phyloP scores from a whole-genome alignment of 2,888 invertebrate genomes.

The Cheilosia grossa region DNA sequence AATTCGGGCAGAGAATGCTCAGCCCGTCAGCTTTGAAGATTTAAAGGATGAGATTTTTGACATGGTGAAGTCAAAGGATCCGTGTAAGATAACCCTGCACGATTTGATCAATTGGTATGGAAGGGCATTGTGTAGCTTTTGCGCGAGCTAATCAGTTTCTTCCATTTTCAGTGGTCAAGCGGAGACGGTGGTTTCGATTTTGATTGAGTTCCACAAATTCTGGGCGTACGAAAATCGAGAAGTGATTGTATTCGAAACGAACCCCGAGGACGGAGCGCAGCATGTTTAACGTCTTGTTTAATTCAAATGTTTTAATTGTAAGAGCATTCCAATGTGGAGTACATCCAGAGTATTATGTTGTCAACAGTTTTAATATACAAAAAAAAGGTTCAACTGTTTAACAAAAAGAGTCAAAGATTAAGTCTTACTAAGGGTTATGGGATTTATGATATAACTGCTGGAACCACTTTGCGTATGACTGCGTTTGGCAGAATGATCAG shows the following conservation, averaged over 20 bases:
- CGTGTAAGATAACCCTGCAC: conserved; percentile 91
- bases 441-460: no score
- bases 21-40: conserved; percentile 95
- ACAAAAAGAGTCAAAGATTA: no score
- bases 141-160: background rate
- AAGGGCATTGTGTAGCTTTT: background rate
- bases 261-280: conserved; percentile 78
- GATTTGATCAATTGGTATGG: conserved; percentile 90
- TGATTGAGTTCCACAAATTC: conserved; percentile 97
- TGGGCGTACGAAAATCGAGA: conserved; percentile 98
- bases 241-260: conserved; percentile 87
- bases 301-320: conserved; percentile 40
- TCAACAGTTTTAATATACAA: conserved; percentile 14
- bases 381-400: no score
- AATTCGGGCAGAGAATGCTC: conserved; percentile 94
- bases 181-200: conserved; percentile 95
- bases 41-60: conserved; percentile 99
- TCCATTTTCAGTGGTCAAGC: conserved; percentile 90
- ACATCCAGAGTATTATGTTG: conserved; percentile 33
- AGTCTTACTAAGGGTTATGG: no score
- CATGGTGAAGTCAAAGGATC: conserved; percentile 96
- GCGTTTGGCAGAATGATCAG: no score
- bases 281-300: conserved; percentile 77
- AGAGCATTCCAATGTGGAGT: conserved; percentile 61
- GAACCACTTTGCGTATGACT: no score